Conservation (phyloP, 2,113 vertebrate species). For the Gopherus flavomarginatus region DNA sequence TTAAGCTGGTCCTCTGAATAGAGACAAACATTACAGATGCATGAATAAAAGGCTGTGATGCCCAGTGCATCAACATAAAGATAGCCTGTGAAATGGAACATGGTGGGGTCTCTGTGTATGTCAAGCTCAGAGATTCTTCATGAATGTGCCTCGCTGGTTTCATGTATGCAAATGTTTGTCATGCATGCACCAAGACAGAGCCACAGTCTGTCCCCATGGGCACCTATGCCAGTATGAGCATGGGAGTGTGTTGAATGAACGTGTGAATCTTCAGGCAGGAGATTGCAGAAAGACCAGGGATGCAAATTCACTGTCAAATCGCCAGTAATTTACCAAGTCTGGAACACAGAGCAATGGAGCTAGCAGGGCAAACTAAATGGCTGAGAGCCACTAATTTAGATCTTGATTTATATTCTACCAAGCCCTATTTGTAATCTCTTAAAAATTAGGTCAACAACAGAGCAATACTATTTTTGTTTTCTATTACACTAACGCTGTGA, state of each 20-base stretch:
- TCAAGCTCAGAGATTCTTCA: background rate
- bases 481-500: background rate
- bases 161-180: background rate
- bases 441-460: background rate
- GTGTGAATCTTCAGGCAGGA: background rate
- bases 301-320: background rate
- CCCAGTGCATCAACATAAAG: background rate
- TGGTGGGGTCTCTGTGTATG: background rate
- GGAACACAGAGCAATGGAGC: background rate
- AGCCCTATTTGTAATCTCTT: background rate
- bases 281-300: background rate
- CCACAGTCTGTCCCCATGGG: background rate
- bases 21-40: background rate
- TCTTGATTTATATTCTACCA: background rate
- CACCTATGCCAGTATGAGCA: background rate
- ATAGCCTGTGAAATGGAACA: background rate
- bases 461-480: background rate
- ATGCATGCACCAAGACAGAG: background rate
- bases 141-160: background rate
- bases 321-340: background rate
- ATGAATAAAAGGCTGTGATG: background rate
- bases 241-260: background rate
- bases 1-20: background rate
- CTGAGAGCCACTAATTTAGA: background rate
- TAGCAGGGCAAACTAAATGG: background rate